Conservation (phyloP, 1,140 invertebrate genomes). For the Zaprionus capensis region DNA sequence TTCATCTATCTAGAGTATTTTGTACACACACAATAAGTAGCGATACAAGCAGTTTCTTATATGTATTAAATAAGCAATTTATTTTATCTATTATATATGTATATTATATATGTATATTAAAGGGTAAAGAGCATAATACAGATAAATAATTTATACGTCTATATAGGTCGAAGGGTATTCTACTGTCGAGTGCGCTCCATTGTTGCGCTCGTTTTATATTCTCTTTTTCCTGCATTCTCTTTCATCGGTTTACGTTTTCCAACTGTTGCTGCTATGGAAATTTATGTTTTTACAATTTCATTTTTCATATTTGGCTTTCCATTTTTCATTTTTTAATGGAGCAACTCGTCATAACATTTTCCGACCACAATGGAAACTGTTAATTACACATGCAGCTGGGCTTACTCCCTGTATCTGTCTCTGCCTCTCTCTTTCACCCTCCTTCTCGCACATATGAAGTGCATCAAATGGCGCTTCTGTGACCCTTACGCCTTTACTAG, state of each 20-base stretch:
- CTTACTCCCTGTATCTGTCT: neutral
- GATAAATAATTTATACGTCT: no score
- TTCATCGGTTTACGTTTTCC: conserved; percentile 8
- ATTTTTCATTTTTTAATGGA: conserved; percentile 8
- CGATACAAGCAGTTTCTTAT: no score
- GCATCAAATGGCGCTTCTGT: conserved; percentile 34
- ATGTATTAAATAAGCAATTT: no score
- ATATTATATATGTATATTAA: no score
- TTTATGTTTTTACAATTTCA: conserved; percentile 27
- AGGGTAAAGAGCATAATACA: no score
- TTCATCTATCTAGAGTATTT: no score
- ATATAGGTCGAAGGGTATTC: neutral
- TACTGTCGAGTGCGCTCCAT: neutral
- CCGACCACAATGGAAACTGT: conserved; percentile 39
- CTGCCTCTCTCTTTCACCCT: neutral
- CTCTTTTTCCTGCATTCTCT: neutral
- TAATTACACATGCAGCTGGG: conserved; percentile 41
- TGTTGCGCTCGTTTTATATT: neutral
- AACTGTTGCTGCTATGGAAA: conserved; percentile 41
- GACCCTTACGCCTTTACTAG: conserved; percentile 11
- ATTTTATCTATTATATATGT: no score
- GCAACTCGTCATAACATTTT: conserved; percentile 20
- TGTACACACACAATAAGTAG: no score
- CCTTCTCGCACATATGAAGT: conserved; percentile 14
- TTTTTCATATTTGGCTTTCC: conserved; percentile 22